Percentiles rank a stretch among this genome's conserved stretches.
phyloP scores from a whole-genome alignment of 2,113 vertebrate genomes.

The Pseudorasbora parva region DNA sequence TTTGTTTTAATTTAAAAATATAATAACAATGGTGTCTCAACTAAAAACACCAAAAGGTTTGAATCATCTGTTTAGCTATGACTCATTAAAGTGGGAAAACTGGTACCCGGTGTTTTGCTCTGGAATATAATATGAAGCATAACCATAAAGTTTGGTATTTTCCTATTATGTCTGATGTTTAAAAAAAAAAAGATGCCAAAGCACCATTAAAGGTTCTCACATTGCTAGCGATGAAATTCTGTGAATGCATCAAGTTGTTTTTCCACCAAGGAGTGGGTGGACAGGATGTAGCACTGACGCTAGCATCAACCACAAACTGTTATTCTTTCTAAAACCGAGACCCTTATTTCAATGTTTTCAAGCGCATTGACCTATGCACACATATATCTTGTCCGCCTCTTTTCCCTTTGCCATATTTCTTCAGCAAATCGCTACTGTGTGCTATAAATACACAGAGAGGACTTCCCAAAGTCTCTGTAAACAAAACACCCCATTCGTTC shows the following conservation, averaged over 20 bases:
- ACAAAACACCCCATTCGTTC: constrained; percentile 2
- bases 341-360: constrained; percentile 31
- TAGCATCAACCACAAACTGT: constrained; percentile 40
- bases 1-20: background rate
- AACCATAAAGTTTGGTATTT: background rate
- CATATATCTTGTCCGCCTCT: constrained; percentile 34
- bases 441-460: constrained; percentile 1
- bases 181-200: background rate
- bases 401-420: constrained; percentile 12
- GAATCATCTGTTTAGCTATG: background rate
- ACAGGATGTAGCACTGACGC: constrained; percentile 58
- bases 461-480: constrained; percentile 6
- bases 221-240: background rate
- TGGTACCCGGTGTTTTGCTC: background rate
- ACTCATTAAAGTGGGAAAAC: background rate
- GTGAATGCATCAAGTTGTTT: constrained; percentile 28
- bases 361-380: constrained; percentile 33
- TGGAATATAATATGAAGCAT: background rate
- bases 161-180: background rate
- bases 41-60: background rate
- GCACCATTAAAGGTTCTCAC: background rate
- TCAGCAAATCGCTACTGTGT: background rate
- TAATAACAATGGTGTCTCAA: background rate
- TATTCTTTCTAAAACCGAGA: constrained; percentile 57
- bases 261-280: constrained; percentile 47